Percentiles rank a stretch among this genome's conserved stretches.
Conservation (phyloP, 1,140 invertebrate species). For the honey bee (Apis mellifera) region DNA sequence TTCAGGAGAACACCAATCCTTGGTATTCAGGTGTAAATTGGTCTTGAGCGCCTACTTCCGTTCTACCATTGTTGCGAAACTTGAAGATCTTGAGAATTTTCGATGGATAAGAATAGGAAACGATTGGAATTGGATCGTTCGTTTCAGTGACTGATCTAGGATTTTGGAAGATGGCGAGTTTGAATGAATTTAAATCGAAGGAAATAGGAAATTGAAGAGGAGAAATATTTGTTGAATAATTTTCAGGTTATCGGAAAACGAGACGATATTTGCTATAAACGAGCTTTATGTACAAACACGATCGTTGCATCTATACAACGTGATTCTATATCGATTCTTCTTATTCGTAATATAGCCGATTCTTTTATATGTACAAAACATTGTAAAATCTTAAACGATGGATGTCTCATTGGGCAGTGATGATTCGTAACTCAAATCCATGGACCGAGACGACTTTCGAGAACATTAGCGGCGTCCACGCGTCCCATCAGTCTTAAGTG, state of each 20-base stretch:
- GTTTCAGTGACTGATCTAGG: background rate
- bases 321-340: constrained; percentile 55
- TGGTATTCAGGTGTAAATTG: constrained; percentile 65
- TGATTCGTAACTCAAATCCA: constrained; percentile 81
- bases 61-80: constrained; percentile 25
- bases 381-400: constrained; percentile 41
- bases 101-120: background rate
- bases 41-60: constrained; percentile 51
- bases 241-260: background rate
- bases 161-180: background rate
- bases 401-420: background rate
- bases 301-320: constrained; percentile 53
- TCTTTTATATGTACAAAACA: constrained; percentile 59
- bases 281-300: constrained; percentile 68
- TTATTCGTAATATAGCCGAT: constrained; percentile 37
- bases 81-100: background rate
- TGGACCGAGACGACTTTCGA: constrained; percentile 93
- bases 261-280: constrained; percentile 58
- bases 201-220: too few relatives aligned
- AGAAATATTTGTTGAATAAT: too few relatives aligned
- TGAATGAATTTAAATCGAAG: too few relatives aligned
- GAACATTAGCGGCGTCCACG: constrained; percentile 92
- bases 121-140: background rate
- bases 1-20: background rate
- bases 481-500: constrained; percentile 96